Evolutionary conservation across 2,113 vertebrate species (phyloP), one percentile per base, ranked within the genome.

Genomic region (Verasper variegatus): DNA sequence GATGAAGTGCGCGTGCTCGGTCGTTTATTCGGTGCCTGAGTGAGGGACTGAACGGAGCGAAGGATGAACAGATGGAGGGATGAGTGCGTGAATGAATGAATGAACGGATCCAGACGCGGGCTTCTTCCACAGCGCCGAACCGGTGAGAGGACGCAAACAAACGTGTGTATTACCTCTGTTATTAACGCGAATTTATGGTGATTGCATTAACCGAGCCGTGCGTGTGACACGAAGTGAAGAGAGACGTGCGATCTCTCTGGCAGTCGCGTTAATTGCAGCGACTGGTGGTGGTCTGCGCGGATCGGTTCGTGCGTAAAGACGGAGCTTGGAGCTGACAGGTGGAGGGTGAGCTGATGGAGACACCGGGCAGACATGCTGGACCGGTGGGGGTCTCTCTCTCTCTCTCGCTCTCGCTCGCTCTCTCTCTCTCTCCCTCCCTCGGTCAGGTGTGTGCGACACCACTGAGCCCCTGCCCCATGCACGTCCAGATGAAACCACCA

Each of bases 31-130:
- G 62, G 81, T 74, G 62, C 77, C 82, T 84, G 87, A 72, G 81
- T 73, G 86, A 86, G 72, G 56, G 58, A 84, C 42, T 3, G 71
- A 68, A 18, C 84, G 79, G 74, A 83, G 67, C 52, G 83, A 77
- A 77, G 74, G 57, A 86, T 85, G 88, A 84, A 54, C 84, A 71
- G 64, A 85, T 11, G 54, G 86, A 82, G 20, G 75, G 20, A 55
- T 76, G 40, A 64, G 54, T 70, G 75, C 68, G 56, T 85, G 84
- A 90, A 68, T 84, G 83, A 88, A 84, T 84, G 77, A 88, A 84
- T 84, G 77, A 87, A 63, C 76, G 71, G 74, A 90, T 61, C 83
- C 52, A 15, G 37, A 86, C 57, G 57, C 0, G 68, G 81, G 57
- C 67, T 86, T 84, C 63, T 60, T 74, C 57, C 62, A 80, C 51